Evolutionary conservation across 1,140 invertebrate genomes (phyloP).

Genomic region (Drosophila carrolli): DNA sequence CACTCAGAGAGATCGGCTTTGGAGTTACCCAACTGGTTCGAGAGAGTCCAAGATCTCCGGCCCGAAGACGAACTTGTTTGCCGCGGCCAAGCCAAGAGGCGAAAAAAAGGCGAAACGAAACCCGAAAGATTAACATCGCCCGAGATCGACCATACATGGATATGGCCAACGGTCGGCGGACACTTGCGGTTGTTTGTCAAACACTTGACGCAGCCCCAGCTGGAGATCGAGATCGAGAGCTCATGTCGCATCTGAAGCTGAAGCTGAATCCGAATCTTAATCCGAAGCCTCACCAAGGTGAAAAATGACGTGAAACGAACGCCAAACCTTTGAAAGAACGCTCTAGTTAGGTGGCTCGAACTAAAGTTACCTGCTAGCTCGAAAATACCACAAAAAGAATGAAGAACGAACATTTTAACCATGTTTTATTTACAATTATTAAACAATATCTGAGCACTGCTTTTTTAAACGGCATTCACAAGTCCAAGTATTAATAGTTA

Average conservation of each 20-base stretch:
- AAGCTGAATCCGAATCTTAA: conserved; percentile 4
- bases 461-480: too few species aligned
- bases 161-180: conserved; percentile 35
- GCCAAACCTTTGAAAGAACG: conserved; percentile 21
- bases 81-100: conserved; percentile 12
- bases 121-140: conserved; percentile 63
- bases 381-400: background rate
- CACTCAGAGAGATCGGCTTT: conserved; percentile 1
- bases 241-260: conserved; percentile 11
- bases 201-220: conserved; percentile 62
- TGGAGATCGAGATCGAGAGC: conserved; percentile 24
- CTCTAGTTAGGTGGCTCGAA: conserved; percentile 13
- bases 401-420: too few species aligned
- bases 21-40: conserved; percentile 52
- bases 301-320: conserved; percentile 33
- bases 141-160: conserved; percentile 36
- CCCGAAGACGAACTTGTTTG: conserved; percentile 56
- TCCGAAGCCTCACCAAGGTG: conserved; percentile 58
- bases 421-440: too few species aligned
- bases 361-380: conserved; percentile 1
- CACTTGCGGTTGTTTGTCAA: conserved; percentile 68
- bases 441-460: too few species aligned
- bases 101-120: conserved; percentile 44
- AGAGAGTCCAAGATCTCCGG: conserved; percentile 17
- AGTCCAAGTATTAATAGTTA: too few species aligned